phyloP scores from a whole-genome alignment of 2,888 invertebrate genomes.

The Metopia argyrocephala region DNA sequence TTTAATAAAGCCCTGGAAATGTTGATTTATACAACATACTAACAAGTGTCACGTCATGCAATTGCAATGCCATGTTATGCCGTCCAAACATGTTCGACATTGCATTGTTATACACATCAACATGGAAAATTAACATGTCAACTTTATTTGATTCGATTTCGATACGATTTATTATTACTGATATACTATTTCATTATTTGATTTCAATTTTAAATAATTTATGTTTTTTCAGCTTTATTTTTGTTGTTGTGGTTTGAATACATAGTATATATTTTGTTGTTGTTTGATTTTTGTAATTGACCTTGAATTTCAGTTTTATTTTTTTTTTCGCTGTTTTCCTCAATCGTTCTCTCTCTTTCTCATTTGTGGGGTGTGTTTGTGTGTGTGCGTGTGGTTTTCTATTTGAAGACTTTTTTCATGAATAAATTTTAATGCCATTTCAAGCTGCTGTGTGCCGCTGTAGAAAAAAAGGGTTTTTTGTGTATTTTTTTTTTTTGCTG shows the following conservation, averaged over 20 bases:
- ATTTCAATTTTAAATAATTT: no score
- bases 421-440: no score
- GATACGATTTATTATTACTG: background rate
- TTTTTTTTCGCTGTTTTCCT: constrained; percentile 4
- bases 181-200: no score
- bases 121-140: no score
- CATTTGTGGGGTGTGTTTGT: background rate
- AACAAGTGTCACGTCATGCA: no score
- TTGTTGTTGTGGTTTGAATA: background rate
- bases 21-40: no score
- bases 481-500: constrained; percentile 13
- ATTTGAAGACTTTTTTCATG: constrained; percentile 48
- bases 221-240: no score
- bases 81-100: no score
- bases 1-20: no score
- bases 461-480: constrained; percentile 34
- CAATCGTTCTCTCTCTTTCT: constrained; percentile 31
- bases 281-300: constrained; percentile 48
- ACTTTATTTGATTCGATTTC: background rate
- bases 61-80: no score
- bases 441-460: constrained; percentile 8
- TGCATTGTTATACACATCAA: no score
- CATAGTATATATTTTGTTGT: no score
- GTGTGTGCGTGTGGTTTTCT: background rate
- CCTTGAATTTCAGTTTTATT: constrained; percentile 57